A percentile compares a stretch with the other conserved stretches of the same genome.
These are phyloP conservation scores for Villa cingulata DNA, from an alignment of 2,888 invertebrate species.

Conservation along the genomic window DNA sequence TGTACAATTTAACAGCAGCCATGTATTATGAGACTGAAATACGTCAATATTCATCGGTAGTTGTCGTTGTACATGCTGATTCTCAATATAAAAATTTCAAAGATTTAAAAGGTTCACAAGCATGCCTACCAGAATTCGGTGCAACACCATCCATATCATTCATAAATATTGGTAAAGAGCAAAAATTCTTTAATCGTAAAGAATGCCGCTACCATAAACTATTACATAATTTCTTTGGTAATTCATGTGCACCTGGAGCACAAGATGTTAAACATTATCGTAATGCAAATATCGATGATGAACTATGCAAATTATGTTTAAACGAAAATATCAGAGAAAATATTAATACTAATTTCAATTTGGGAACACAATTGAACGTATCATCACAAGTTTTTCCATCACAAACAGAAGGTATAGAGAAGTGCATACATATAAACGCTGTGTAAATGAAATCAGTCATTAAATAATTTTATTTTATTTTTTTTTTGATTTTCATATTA, in stretches of 20 bases:
- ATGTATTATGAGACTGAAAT: constrained; percentile 45
- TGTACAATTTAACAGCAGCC: constrained; percentile 42
- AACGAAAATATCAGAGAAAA: background rate
- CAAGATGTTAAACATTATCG: constrained; percentile 37
- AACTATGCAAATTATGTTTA: constrained; percentile 25
- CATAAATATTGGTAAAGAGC: constrained; percentile 40
- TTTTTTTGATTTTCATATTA: background rate
- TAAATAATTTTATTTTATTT: background rate
- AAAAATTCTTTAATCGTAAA: constrained; percentile 32
- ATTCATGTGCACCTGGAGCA: constrained; percentile 50
- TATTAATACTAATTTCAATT: background rate
- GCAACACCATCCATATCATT: constrained; percentile 52
- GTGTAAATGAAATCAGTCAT: background rate
- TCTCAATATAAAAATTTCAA: constrained; percentile 39
- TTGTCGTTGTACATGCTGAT: constrained; percentile 41
- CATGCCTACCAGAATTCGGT: constrained; percentile 54
- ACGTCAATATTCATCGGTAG: constrained; percentile 38
- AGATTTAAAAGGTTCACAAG: constrained; percentile 41
- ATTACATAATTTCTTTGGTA: constrained; percentile 42
- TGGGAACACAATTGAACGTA: background rate
- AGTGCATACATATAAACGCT: too few species aligned
- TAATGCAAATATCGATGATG: constrained; percentile 14
- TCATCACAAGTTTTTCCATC: background rate
- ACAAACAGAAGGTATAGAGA: background rate
- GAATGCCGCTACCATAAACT: constrained; percentile 46